A percentile compares a stretch with the other conserved stretches of the same genome.
Evolutionary conservation across 1,140 invertebrate species (phyloP).

Genomic region (Dendroctonus valens): DNA sequence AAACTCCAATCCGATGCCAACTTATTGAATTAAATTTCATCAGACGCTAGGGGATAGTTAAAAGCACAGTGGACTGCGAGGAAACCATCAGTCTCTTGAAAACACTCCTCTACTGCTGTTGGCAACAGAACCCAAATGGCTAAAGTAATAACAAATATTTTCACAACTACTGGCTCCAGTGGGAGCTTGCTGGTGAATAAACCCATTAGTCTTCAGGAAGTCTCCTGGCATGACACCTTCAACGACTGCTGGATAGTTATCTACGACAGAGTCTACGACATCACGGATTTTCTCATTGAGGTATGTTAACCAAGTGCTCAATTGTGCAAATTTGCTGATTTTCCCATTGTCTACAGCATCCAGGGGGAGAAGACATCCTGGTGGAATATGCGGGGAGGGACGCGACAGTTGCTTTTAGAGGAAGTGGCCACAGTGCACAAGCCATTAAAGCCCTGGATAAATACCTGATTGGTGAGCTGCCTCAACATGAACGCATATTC

Average conservation of each 20-base stretch:
- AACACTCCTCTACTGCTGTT: neutral
- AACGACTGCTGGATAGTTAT: conserved; percentile 71
- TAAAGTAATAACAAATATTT: conserved; percentile 13
- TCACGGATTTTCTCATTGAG: conserved; percentile 70
- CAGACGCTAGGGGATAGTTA: neutral
- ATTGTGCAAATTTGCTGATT: neutral
- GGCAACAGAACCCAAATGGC: neutral
- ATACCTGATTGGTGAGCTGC: conserved; percentile 72
- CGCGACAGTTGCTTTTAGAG: conserved; percentile 78
- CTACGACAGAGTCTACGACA: conserved; percentile 73
- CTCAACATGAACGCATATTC: conserved; percentile 68
- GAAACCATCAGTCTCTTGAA: neutral
- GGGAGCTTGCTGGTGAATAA: conserved; percentile 25
- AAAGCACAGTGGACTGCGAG: neutral
- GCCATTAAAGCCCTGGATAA: conserved; percentile 61
- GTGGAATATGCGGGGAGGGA: conserved; percentile 85
- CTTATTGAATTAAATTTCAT: conserved; percentile 6
- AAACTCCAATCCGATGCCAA: conserved; percentile 12
- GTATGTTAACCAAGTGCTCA: conserved; percentile 43
- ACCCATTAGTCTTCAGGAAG: conserved; percentile 61
- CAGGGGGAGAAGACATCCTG: conserved; percentile 81
- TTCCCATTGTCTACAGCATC: conserved; percentile 61
- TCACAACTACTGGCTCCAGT: conserved; percentile 4
- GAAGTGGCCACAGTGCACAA: conserved; percentile 71
- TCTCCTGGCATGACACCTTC: conserved; percentile 63